phyloP scores from a whole-genome alignment of 2,113 vertebrate species.

The Antechinus stuartii region DNA sequence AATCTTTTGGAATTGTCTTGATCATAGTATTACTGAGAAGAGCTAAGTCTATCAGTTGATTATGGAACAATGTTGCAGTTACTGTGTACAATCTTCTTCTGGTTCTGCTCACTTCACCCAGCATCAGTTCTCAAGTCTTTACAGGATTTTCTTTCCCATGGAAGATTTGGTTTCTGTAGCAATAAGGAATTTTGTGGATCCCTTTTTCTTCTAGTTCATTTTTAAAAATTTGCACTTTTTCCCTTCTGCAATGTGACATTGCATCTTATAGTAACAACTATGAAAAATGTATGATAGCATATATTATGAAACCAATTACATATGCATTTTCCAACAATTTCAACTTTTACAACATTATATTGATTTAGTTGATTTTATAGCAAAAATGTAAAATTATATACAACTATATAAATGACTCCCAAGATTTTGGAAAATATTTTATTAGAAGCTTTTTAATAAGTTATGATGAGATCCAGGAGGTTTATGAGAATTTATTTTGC shows the following conservation, averaged over 20 bases:
- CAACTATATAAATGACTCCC: background rate
- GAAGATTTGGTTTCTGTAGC: constrained; percentile 78
- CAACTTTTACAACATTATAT: background rate
- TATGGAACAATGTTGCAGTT: too few relatives aligned
- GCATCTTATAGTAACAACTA: constrained; percentile 68
- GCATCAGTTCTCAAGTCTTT: too few relatives aligned
- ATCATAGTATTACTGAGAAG: too few relatives aligned
- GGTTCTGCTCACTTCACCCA: too few relatives aligned
- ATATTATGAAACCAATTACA: constrained; percentile 60
- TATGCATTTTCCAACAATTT: constrained; percentile 63
- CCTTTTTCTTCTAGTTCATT: constrained; percentile 78
- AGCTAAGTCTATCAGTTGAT: too few relatives aligned
- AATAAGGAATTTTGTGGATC: constrained; percentile 75
- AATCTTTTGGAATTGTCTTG: too few relatives aligned
- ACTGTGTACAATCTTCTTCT: too few relatives aligned
- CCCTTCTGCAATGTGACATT: constrained; percentile 77
- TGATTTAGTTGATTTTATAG: background rate
- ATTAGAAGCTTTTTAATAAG: background rate
- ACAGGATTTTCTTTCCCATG: background rate
- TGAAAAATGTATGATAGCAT: constrained; percentile 77
- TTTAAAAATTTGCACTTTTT: constrained; percentile 78
- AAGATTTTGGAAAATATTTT: background rate
- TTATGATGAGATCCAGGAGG: background rate
- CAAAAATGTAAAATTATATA: background rate
- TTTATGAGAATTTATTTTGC: background rate